Percentiles rank a stretch among this genome's conserved stretches.
Evolutionary conservation across 2,113 vertebrate genomes (phyloP).

Genomic region (Alligator sinensis): DNA sequence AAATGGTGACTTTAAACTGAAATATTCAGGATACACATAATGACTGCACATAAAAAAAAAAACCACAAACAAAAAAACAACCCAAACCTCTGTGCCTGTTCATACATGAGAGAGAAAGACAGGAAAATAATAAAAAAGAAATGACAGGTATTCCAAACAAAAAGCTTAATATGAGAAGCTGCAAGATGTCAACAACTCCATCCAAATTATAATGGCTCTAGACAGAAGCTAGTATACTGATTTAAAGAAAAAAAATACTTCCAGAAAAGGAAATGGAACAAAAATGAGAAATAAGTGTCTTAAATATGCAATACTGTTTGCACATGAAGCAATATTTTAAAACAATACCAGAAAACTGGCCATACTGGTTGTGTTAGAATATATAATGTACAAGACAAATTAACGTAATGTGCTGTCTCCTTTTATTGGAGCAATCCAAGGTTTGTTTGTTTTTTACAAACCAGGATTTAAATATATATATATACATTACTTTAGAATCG

Average conservation of each 20-base stretch:
- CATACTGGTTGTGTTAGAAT: background rate
- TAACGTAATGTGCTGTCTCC: background rate
- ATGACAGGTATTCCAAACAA: background rate
- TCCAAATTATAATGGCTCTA: background rate
- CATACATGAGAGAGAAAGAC: background rate
- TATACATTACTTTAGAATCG: background rate
- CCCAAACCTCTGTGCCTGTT: background rate
- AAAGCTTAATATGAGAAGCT: background rate
- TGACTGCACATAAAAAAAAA: background rate
- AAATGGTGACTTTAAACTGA: background rate
- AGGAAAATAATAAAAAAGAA: background rate
- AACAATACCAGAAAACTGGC: background rate
- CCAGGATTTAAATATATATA: background rate
- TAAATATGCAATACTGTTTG: background rate
- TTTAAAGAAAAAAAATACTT: background rate
- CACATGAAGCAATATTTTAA: background rate
- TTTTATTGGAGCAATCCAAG: background rate
- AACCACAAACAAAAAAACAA: background rate
- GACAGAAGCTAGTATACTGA: background rate
- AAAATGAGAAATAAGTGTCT: background rate
- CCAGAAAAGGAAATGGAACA: background rate
- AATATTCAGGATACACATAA: too few species aligned
- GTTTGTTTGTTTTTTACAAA: background rate
- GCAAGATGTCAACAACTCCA: background rate
- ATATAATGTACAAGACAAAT: background rate